Percentiles rank a stretch among this genome's conserved stretches.
Conservation (phyloP, 1,140 invertebrate genomes). For the Cheumatopsyche charites region DNA sequence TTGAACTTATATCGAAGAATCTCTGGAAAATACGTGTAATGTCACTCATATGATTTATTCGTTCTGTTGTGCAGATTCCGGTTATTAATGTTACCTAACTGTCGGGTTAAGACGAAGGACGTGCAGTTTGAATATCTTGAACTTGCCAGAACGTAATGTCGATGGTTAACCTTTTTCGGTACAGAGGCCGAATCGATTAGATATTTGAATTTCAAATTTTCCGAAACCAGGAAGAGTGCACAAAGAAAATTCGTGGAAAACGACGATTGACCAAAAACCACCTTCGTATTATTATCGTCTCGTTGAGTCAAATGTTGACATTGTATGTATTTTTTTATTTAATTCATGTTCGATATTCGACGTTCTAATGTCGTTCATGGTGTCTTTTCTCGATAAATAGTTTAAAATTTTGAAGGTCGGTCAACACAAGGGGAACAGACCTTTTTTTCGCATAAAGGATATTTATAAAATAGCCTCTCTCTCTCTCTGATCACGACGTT, state of each 20-base stretch:
- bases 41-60: background rate
- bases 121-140: background rate
- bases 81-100: conserved; percentile 13
- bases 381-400: conserved; percentile 1
- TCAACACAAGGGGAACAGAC: background rate
- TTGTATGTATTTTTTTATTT: background rate
- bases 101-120: conserved; percentile 21
- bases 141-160: background rate
- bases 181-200: conserved; percentile 1
- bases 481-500: conserved; percentile 17
- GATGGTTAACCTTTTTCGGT: no score
- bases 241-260: no score
- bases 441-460: background rate
- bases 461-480: background rate
- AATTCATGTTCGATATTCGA: background rate
- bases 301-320: background rate
- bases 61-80: conserved; percentile 3
- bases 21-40: background rate
- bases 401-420: conserved; percentile 15
- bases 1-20: background rate
- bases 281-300: background rate
- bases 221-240: background rate
- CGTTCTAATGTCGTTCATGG: background rate
- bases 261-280: background rate
- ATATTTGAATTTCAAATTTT: conserved; percentile 6